Conservation (phyloP, 1,140 invertebrate genomes). For the Calliphora vicina region DNA sequence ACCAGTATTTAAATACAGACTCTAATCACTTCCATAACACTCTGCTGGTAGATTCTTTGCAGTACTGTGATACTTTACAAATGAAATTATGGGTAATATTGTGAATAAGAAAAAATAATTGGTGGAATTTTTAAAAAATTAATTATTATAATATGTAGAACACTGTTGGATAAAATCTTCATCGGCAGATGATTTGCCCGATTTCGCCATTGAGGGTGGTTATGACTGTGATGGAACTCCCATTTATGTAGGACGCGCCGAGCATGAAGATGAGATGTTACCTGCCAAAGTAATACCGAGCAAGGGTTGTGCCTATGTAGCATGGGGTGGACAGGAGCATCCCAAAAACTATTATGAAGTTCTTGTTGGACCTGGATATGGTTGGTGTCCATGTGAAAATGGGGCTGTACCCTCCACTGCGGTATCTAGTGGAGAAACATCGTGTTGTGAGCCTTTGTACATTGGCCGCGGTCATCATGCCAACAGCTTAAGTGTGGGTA, state of each 20-base stretch:
- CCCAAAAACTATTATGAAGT: slow-evolving; percentile 58
- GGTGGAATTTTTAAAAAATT: not conserved
- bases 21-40: no score
- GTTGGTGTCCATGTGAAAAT: slow-evolving; percentile 64
- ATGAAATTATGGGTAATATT: not conserved
- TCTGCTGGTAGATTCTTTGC: not conserved
- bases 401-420: slow-evolving; percentile 66
- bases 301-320: slow-evolving; percentile 53
- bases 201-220: slow-evolving; percentile 29
- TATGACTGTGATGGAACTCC: slow-evolving; percentile 58
- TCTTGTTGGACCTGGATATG: slow-evolving; percentile 50
- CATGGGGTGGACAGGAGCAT: slow-evolving; percentile 61
- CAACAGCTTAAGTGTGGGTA: slow-evolving; percentile 75
- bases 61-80: not conserved
- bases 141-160: not conserved
- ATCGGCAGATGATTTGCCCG: not conserved
- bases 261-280: slow-evolving; percentile 53
- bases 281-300: slow-evolving; percentile 54
- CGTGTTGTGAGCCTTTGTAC: slow-evolving; percentile 70
- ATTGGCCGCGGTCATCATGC: slow-evolving; percentile 70
- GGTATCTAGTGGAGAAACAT: slow-evolving; percentile 67
- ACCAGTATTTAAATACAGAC: no score
- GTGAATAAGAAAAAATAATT: not conserved
- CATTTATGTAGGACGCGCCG: slow-evolving; percentile 60
- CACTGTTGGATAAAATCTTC: slow-evolving; percentile 15